A percentile compares a stretch with the other conserved stretches of the same genome.
These are phyloP conservation scores for Neosalanx taihuensis DNA, from an alignment of 2,797 vertebrate genomes.

Conservation along the genomic window DNA sequence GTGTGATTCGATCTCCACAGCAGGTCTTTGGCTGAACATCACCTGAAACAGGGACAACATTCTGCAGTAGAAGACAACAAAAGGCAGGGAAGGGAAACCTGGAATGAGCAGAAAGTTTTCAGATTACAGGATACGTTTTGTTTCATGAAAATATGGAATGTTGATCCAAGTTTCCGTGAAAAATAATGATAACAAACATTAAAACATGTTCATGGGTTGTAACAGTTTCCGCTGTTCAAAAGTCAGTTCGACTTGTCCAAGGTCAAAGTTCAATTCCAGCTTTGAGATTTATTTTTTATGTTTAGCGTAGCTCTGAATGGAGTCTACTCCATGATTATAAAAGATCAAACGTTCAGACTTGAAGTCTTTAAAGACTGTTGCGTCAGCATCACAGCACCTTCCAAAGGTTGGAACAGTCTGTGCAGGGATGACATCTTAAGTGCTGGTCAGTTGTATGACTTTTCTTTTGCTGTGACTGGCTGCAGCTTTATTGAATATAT, in stretches of 20 bases:
- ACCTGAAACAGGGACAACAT: conserved; percentile 5
- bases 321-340: not conserved
- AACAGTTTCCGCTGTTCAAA: conserved; percentile 8
- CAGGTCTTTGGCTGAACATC: conserved; percentile 8
- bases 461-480: not conserved
- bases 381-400: conserved; percentile 4
- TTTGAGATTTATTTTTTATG: not conserved
- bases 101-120: conserved; percentile 32
- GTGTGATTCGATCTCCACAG: conserved; percentile 1
- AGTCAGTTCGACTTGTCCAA: not conserved
- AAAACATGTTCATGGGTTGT: conserved; percentile 24
- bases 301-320: not conserved
- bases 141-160: conserved; percentile 31
- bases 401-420: not conserved
- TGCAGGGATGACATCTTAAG: not conserved
- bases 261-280: conserved; percentile 12
- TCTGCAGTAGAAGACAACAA: not conserved
- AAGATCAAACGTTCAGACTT: not conserved
- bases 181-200: conserved; percentile 28
- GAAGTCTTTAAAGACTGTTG: not conserved
- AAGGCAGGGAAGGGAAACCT: conserved; percentile 16
- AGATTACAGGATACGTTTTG: conserved; percentile 1
- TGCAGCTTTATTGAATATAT: not conserved
- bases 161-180: conserved; percentile 17
- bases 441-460: not conserved